Evolutionary conservation across 2,797 vertebrate species (phyloP), one percentile per base, ranked within the genome.

Genomic region (Pteronotus mesoamericanus): DNA sequence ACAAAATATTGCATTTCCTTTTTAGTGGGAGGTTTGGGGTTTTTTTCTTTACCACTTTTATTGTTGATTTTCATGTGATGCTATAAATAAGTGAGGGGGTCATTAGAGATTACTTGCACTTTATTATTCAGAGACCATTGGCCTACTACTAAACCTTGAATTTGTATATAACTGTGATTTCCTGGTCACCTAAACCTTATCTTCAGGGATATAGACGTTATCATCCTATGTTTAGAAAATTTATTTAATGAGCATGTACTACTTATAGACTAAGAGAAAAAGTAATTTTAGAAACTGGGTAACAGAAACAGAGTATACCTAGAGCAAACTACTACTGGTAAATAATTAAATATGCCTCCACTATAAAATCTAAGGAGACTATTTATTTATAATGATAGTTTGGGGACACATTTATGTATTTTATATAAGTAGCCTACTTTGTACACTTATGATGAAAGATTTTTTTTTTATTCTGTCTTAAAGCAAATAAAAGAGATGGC

Each of bases 301-400:
- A 82, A 77, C 11, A 87, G 42, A 91, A 91, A 15, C n/a, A 85
- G 44, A 92, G 32, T 32, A 66, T 0, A 78, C 44, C 15, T 32
- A 46, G 14, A 51, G 4, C 32, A 90, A 77, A 94, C 72, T 64
- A 66, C 18, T 72, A 68, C 8, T 57, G 16, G 46, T 91, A 92
- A 96, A 83, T 96, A 94, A 94, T 94, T 96, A 96, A 96, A 95
- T 75, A 80, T 18, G 48, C n/a, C 32, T 57, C 42, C 8, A 37
- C 2, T 57, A 26, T 16, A 59, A 89, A 84, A 91, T 72, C 68
- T 51, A 84, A 93, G 83, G 14, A 91, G 19, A 93, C 22, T 46
- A n/a, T 92, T 83, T 80, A 86, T 29, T 92, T 87, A n/a, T 3
- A 84, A 68, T 72, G 66, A 91, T 96, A 89, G 61, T 94, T 79